Evolutionary conservation across 1,140 invertebrate genomes (phyloP).

Genomic region (Alviniconcha marisindica): DNA sequence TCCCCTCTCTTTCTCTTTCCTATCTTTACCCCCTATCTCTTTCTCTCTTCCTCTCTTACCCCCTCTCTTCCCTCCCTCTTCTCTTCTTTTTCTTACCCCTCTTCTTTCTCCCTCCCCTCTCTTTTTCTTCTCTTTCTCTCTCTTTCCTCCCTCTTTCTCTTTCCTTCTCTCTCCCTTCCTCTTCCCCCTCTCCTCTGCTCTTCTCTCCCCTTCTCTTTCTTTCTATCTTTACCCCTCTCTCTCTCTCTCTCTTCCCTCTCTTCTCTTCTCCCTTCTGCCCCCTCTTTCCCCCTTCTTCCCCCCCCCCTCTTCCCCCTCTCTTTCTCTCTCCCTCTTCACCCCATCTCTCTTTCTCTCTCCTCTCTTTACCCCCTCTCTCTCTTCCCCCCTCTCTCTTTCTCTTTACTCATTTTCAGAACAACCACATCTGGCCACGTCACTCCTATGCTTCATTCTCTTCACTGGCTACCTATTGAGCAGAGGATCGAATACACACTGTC

Average conservation of each 20-base stretch:
- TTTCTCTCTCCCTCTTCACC: not conserved
- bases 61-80: not conserved
- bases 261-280: not conserved
- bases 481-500: no score
- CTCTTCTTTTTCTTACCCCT: no score
- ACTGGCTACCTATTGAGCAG: no score
- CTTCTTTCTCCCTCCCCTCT: no score
- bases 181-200: not conserved
- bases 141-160: slow-evolving; percentile 26
- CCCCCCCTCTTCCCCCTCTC: not conserved
- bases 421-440: no score
- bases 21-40: not conserved
- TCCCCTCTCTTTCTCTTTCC: not conserved
- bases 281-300: not conserved
- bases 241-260: not conserved
- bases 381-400: no score
- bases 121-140: slow-evolving; percentile 16
- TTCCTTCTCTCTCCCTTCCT: slow-evolving; percentile 20
- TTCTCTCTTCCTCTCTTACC: not conserved
- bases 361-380: not conserved
- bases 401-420: no score
- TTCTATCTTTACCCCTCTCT: slow-evolving; percentile 29
- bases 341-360: not conserved
- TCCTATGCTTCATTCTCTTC: no score
- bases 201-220: slow-evolving; percentile 38